These are phyloP conservation scores for Mechanitis mazaeus DNA, from an alignment of 2,888 invertebrate species.

Conservation along the genomic window DNA sequence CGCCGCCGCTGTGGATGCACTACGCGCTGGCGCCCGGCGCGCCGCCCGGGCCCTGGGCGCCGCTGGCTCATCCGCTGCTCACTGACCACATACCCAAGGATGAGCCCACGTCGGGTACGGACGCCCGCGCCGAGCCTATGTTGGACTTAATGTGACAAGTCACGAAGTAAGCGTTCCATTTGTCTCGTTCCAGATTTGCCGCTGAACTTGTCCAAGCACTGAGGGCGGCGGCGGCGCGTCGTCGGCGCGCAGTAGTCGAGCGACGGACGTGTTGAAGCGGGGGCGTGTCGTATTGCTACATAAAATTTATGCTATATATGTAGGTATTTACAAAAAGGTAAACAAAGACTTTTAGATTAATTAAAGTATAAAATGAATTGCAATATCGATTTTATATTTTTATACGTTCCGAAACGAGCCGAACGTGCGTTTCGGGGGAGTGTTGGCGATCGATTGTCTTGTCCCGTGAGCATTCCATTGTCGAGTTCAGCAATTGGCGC, in stretches of 20 bases:
- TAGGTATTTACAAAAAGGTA: conserved; percentile 25
- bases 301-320: conserved; percentile 38
- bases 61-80: conserved; percentile 66
- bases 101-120: conserved; percentile 75
- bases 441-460: conserved; percentile 10
- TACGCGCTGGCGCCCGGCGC: conserved; percentile 59
- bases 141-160: neutral
- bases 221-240: conserved; percentile 33
- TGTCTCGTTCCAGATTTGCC: conserved; percentile 87
- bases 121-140: conserved; percentile 14
- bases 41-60: conserved; percentile 74
- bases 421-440: neutral
- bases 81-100: conserved; percentile 74
- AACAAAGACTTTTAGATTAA: conserved; percentile 32
- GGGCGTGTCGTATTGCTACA: conserved; percentile 28
- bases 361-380: conserved; percentile 22
- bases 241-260: conserved; percentile 32
- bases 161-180: neutral
- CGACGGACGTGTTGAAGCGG: conserved; percentile 8
- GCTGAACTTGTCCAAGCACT: conserved; percentile 92
- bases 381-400: conserved; percentile 22
- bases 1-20: conserved; percentile 67
- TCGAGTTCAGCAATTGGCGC: conserved; percentile 55
- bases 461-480: conserved; percentile 62
- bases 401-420: conserved; percentile 14